A percentile compares a stretch with the other conserved stretches of the same genome.
Evolutionary conservation across 2,113 vertebrate genomes (phyloP).

Genomic region (Steatornis caripensis): DNA sequence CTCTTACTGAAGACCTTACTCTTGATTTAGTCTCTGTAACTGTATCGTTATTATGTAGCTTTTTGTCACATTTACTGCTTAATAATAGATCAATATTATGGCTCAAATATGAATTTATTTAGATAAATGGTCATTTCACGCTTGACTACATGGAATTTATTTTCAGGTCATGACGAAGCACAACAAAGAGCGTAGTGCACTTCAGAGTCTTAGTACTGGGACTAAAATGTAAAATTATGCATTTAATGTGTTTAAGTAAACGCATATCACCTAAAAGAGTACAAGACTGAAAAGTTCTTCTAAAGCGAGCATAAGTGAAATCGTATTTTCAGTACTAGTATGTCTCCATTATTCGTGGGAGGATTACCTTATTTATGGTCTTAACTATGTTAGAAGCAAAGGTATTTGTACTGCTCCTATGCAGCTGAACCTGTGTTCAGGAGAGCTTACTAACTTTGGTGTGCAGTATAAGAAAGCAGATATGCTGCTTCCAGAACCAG

Average conservation of each 20-base stretch:
- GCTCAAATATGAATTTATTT: not conserved
- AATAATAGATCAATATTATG: not conserved
- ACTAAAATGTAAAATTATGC: not conserved
- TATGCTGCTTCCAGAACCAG: not conserved
- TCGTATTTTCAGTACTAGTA: not conserved
- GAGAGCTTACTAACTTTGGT: not conserved
- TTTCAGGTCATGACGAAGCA: not conserved
- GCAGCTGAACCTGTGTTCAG: not conserved
- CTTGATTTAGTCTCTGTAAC: not conserved
- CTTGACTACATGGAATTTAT: not conserved
- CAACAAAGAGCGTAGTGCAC: not conserved
- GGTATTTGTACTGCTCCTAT: not conserved
- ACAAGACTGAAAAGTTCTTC: not conserved
- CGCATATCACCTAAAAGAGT: not conserved
- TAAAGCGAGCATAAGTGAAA: not conserved
- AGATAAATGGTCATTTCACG: not conserved
- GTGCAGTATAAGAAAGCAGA: not conserved
- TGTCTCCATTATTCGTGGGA: not conserved
- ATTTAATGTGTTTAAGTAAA: not conserved
- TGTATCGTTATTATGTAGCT: not conserved
- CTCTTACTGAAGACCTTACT: not conserved
- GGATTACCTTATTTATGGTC: not conserved
- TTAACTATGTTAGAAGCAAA: not conserved
- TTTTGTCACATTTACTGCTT: not conserved
- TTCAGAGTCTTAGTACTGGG: not conserved